Percentiles rank a stretch among this genome's conserved stretches.
phyloP scores from a whole-genome alignment of 2,888 invertebrate genomes.

The Netelia melanura region DNA sequence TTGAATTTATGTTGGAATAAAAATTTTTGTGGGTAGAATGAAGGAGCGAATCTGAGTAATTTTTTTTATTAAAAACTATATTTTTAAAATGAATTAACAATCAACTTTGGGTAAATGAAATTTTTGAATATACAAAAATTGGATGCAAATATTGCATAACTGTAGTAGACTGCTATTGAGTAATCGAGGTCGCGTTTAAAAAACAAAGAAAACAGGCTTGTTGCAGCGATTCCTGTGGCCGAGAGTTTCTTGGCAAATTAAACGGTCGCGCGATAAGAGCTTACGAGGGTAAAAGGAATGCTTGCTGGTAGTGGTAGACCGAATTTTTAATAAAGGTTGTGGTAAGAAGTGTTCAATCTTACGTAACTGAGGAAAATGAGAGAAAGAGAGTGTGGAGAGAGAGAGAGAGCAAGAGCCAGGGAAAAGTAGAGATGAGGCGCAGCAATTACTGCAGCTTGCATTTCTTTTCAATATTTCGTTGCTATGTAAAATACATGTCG shows the following conservation, averaged over 20 bases:
- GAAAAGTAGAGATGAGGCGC: conserved; percentile 8
- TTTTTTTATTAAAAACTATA: too few relatives aligned
- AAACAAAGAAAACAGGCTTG: conserved; percentile 9
- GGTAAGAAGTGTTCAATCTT: conserved; percentile 23
- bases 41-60: neutral
- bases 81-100: too few relatives aligned
- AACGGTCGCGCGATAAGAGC: conserved; percentile 8
- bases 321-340: conserved; percentile 35
- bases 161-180: neutral
- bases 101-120: neutral
- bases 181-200: neutral
- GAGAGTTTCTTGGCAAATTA: conserved; percentile 35
- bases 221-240: conserved; percentile 9
- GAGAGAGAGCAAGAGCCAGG: neutral
- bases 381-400: too few relatives aligned
- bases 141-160: neutral
- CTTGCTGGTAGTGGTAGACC: neutral
- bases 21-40: neutral
- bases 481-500: neutral
- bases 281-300: conserved; percentile 36
- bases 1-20: neutral
- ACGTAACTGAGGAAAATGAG: neutral
- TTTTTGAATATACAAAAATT: neutral
- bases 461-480: conserved; percentile 20
- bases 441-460: conserved; percentile 3